Base-by-base conservation (phyloP, 2,113 vertebrate species). In the Sus scrofa region DNA sequence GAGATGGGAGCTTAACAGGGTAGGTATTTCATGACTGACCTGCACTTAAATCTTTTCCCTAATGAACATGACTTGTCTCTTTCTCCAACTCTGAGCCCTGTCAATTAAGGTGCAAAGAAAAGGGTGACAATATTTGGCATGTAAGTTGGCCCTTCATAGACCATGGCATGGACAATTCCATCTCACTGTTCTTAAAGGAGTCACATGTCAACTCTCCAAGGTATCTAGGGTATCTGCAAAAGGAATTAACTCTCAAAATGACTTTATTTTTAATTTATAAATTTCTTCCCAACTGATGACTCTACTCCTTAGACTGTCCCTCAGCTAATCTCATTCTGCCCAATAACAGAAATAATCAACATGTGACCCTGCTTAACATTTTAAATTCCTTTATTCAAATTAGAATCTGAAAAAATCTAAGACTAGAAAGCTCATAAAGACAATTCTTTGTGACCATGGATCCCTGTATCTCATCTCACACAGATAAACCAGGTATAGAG, bases 1-100 rank as follows among this genome's bases (percentile, higher is more conserved):
- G 96, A 93, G 83, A 95, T 97, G 13, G 39, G 65, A 91, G 26
- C 58, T 77, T 65, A 71, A 56, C 27, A 92, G 26, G 13, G 30
- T 16, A 90, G 50, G 19, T 18, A 74, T 77, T 81, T 92, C 39
- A 54, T 56, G 32, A 89, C 37, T 27, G 18, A 60, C 32, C 10
- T 60, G 5, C 26, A 56, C 8, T 79, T 37, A 74, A 74, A 60
- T 71, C 50, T 86, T 93, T 60, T 50, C n/a, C 24, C 27, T 9
- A 15, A 34, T 67, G 30, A 82, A 74, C 27, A 10, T 52, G 32
- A 78, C 18, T 60, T n/a, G 1, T 89, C 26, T 82, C 5, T 62
- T 79, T 94, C 39, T 79, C 24, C 44, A 83, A 30, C 20, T 1
- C 18, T 13, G 27, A 96, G 15, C 37, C 71, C 60, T 73, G 2